Percentiles rank a stretch among this genome's conserved stretches.
These are phyloP conservation scores for Phataginus tricuspis DNA, from an alignment of 2,797 vertebrate species.

Conservation along the genomic window DNA sequence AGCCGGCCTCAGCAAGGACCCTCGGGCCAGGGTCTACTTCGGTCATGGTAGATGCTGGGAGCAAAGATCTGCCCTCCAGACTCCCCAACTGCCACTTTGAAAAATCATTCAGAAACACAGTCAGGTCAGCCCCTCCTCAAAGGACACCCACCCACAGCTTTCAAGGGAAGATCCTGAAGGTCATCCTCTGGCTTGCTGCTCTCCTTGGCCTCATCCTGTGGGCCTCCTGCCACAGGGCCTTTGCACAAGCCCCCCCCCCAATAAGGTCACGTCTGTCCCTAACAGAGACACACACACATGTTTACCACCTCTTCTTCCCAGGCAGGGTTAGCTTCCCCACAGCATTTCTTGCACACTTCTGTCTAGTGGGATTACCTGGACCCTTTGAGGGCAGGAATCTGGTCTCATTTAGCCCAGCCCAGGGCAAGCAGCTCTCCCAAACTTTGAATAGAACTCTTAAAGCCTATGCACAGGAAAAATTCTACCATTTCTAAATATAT, in stretches of 20 bases:
- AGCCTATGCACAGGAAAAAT: background rate
- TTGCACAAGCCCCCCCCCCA: background rate
- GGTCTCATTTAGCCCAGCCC: background rate
- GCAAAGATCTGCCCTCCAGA: background rate
- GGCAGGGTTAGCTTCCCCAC: background rate
- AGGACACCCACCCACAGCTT: background rate
- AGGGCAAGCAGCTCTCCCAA: background rate
- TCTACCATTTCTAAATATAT: background rate
- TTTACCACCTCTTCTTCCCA: background rate
- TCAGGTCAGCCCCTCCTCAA: background rate
- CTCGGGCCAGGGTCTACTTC: background rate
- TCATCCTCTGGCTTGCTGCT: background rate
- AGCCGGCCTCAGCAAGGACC: background rate
- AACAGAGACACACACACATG: background rate
- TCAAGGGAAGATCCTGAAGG: background rate
- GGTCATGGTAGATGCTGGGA: background rate
- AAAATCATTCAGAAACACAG: background rate
- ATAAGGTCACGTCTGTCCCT: background rate
- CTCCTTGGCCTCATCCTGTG: background rate
- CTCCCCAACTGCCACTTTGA: background rate
- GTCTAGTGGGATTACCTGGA: background rate
- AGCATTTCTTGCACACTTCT: background rate
- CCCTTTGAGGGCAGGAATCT: background rate
- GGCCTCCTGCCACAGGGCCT: background rate
- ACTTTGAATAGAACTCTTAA: background rate